Evolutionary conservation across 1,140 invertebrate genomes (phyloP).

Genomic region (Coptotermes formosanus): DNA sequence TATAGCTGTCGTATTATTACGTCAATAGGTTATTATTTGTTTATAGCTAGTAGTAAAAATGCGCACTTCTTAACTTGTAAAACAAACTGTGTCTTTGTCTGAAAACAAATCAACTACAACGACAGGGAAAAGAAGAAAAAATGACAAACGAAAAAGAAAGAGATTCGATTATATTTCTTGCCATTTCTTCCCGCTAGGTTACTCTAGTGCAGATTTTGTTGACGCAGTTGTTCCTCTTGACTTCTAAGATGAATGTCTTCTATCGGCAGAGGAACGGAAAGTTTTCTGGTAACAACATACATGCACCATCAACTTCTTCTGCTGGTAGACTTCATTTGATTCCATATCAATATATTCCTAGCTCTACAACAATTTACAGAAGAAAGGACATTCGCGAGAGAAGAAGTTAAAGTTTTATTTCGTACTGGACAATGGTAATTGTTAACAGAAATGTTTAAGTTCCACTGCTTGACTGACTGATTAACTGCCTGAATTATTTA

Average conservation of each 20-base stretch:
- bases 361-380: too few relatives aligned
- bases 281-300: too few relatives aligned
- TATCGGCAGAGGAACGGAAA: background rate
- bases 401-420: too few relatives aligned
- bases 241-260: background rate
- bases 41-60: background rate
- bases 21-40: background rate
- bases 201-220: conserved; percentile 11
- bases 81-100: background rate
- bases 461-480: too few relatives aligned
- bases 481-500: too few relatives aligned
- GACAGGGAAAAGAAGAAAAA: background rate
- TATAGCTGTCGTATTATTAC: background rate
- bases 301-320: too few relatives aligned
- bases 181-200: background rate
- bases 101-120: background rate
- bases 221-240: background rate
- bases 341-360: too few relatives aligned
- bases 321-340: too few relatives aligned
- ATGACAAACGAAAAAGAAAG: background rate
- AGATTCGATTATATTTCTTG: background rate
- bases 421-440: too few relatives aligned
- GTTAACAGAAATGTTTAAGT: too few relatives aligned
- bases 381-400: too few relatives aligned
- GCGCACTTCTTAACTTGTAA: background rate